A percentile compares a stretch with the other conserved stretches of the same genome.
These are phyloP conservation scores for Vanessa tameamea DNA, from an alignment of 1,140 invertebrate species.

Conservation along the genomic window DNA sequence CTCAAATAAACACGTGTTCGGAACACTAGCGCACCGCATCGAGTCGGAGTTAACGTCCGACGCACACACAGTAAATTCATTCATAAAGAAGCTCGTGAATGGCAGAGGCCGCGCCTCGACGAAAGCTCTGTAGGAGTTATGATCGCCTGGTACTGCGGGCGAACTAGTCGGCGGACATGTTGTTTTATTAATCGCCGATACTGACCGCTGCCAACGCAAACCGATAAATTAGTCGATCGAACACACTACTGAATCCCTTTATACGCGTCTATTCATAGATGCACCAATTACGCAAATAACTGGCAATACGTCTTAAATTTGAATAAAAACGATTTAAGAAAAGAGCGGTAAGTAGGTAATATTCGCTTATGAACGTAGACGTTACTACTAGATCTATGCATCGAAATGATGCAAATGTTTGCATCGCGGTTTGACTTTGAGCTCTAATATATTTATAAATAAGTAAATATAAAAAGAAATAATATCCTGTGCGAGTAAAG, in stretches of 20 bases:
- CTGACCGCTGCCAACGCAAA: constrained; percentile 49
- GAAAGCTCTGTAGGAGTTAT: constrained; percentile 67
- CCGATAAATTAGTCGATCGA: constrained; percentile 38
- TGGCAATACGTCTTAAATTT: neutral
- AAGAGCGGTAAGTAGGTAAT: neutral
- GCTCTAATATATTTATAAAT: neutral
- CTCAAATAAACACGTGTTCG: constrained; percentile 71
- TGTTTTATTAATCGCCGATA: constrained; percentile 59
- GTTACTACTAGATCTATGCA: neutral
- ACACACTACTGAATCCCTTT: constrained; percentile 39
- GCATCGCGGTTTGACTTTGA: neutral
- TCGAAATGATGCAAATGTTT: neutral
- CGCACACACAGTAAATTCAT: constrained; percentile 63
- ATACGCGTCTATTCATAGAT: constrained; percentile 18
- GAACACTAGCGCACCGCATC: constrained; percentile 40
- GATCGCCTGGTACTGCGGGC: constrained; percentile 65
- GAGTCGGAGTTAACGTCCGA: constrained; percentile 36
- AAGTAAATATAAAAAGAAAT: neutral
- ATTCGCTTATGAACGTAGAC: neutral
- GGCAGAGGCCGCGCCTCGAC: constrained; percentile 39
- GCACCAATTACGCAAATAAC: constrained; percentile 8
- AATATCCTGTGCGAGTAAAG: neutral
- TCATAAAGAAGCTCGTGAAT: constrained; percentile 66
- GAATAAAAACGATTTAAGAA: neutral
- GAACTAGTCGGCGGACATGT: constrained; percentile 73